Evolutionary conservation across 2,797 vertebrate genomes (phyloP), one percentile per base, ranked within the genome.

Genomic region (Rhinogobio ventralis): DNA sequence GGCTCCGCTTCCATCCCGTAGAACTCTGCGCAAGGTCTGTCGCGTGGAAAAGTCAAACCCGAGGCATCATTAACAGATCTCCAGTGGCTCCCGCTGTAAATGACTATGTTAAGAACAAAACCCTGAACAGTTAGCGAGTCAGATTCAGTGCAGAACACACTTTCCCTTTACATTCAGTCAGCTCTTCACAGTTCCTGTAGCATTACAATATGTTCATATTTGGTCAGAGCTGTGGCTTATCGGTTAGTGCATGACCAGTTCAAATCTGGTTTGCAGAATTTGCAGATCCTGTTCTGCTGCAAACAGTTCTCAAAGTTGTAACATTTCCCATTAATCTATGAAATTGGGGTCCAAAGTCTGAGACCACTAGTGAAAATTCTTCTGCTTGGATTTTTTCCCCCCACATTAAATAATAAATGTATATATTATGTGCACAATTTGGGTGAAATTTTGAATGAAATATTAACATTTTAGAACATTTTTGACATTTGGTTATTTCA

Each of bases 41-140:
- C 55, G 33, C 11, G 39, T 82, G 76, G 81, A 91, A 92, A 92
- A 94, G 92, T 93, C 92, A 93, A 93, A 94, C 85, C 90, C 89
- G 83, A 93, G 90, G 92, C 92, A 42, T 87, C 91, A 88, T 91
- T 93, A 94, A 93, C 91, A 88, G 91, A 91, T 94, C 93, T 93
- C 92, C 42, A 15, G 87, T 86, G 93, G 90, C 90, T 80, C 36
- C 87, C 87, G 89, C 90, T 91, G 90, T 92, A 93, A 94, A 93
- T 92, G 85, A 92, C 85, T 87, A 87, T 89, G 92, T 90, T 93
- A 92, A 93, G 91, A 91, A 90, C 90, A 91, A 92, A 92, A 92
- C 91, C 86, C 92, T 88, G 83, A 90, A 90, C 93, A 78, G 71
- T 85, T 79, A 68, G 36, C 9, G 1, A 83, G 60, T 79, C 79